phyloP scores from a whole-genome alignment of 2,113 vertebrate genomes.

The Apodemus speciosus region DNA sequence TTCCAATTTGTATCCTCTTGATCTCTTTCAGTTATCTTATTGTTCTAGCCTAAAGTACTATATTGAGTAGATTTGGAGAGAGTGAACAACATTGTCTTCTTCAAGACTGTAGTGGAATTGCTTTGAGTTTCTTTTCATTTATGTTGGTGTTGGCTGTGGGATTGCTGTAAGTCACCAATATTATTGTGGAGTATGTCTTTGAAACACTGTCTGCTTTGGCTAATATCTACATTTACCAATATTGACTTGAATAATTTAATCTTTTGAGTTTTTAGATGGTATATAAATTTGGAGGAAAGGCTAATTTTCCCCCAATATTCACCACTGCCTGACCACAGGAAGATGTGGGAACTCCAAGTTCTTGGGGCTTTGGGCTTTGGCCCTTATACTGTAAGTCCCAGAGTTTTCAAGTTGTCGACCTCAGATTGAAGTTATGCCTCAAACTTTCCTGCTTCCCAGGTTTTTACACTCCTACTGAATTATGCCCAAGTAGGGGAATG shows the following conservation, averaged over 20 bases:
- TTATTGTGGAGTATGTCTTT: background rate
- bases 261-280: background rate
- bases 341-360: background rate
- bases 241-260: background rate
- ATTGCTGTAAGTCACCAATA: background rate
- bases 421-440: background rate
- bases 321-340: too few species aligned
- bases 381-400: background rate
- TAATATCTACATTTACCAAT: background rate
- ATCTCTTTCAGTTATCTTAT: background rate
- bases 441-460: background rate
- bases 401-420: background rate
- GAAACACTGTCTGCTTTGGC: background rate
- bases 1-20: background rate
- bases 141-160: background rate
- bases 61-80: background rate
- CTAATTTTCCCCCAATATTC: background rate
- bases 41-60: background rate
- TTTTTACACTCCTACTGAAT: background rate
- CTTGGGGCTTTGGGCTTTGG: background rate
- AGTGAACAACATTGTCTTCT: too few species aligned
- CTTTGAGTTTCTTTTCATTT: background rate
- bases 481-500: too few species aligned
- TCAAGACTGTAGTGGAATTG: background rate
- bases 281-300: background rate